phyloP scores from a whole-genome alignment of 2,113 vertebrate genomes.

The Micromys minutus region DNA sequence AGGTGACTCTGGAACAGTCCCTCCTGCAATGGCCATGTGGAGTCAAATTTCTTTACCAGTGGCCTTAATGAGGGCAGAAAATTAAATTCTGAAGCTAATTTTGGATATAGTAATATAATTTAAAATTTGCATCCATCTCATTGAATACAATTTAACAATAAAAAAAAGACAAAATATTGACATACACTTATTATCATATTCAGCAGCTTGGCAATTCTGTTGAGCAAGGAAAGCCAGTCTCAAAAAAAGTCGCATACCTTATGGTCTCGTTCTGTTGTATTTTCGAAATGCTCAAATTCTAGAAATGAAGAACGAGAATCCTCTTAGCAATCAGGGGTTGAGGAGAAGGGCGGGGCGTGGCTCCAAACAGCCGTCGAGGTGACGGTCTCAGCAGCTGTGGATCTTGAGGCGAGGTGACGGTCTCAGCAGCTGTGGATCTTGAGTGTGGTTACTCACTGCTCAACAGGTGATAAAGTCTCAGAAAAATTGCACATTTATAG shows the following conservation, averaged over 20 bases:
- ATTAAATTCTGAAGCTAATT: background rate
- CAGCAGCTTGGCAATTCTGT: background rate
- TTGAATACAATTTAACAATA: background rate
- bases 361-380: fast-evolving
- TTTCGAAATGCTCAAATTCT: background rate
- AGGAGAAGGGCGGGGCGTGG: background rate
- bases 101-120: background rate
- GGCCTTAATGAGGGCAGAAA: background rate
- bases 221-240: background rate
- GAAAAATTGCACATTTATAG: fast-evolving
- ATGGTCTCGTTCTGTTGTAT: background rate
- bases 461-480: too few species aligned
- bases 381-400: too few species aligned
- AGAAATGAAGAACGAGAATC: background rate
- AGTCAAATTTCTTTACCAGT: background rate
- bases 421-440: background rate
- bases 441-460: too few species aligned
- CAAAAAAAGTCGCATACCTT: background rate
- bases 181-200: background rate
- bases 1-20: too few species aligned
- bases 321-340: background rate
- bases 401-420: background rate
- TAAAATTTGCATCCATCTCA: background rate
- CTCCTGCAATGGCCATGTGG: background rate
- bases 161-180: background rate